Conservation (phyloP, 2,888 invertebrate species). For the Acrocera orbiculus region DNA sequence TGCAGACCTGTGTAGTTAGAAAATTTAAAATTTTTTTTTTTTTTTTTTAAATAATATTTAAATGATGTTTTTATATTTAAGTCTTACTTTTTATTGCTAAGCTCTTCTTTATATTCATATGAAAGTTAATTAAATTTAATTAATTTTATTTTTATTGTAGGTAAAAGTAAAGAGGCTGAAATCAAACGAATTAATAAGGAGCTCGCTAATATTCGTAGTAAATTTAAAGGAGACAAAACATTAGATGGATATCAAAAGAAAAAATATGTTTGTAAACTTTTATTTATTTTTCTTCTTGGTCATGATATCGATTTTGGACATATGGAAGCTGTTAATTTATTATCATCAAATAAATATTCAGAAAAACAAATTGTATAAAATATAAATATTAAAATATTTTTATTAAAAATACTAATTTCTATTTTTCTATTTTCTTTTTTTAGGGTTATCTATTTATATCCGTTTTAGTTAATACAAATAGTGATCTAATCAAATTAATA, state of each 20-base stretch:
- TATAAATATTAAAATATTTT: background rate
- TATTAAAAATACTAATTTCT: conserved; percentile 1
- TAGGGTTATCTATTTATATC: conserved; percentile 99
- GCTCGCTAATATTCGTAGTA: conserved; percentile 95
- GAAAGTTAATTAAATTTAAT: too few relatives aligned
- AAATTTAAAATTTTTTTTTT: too few relatives aligned
- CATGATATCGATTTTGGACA: conserved; percentile 99
- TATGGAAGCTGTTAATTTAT: conserved; percentile 98
- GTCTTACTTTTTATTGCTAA: too few relatives aligned
- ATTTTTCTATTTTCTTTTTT: conserved; percentile 19
- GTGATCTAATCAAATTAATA: conserved; percentile 96
- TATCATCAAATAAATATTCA: conserved; percentile 99
- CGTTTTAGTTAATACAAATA: conserved; percentile 95
- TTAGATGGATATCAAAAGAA: conserved; percentile 99
- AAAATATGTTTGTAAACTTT: conserved; percentile 98
- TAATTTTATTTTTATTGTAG: conserved; percentile 39
- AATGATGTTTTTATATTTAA: too few relatives aligned
- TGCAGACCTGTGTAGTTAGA: too few relatives aligned
- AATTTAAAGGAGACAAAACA: conserved; percentile 99
- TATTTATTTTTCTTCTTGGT: conserved; percentile 97
- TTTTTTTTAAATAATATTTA: too few relatives aligned
- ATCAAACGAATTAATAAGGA: conserved; percentile 99
- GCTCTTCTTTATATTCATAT: too few relatives aligned
- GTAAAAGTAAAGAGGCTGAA: conserved; percentile 99
- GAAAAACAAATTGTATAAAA: conserved; percentile 93